Conservation (phyloP, 2,888 invertebrate genomes). For the Lithophane semibrunnea region DNA sequence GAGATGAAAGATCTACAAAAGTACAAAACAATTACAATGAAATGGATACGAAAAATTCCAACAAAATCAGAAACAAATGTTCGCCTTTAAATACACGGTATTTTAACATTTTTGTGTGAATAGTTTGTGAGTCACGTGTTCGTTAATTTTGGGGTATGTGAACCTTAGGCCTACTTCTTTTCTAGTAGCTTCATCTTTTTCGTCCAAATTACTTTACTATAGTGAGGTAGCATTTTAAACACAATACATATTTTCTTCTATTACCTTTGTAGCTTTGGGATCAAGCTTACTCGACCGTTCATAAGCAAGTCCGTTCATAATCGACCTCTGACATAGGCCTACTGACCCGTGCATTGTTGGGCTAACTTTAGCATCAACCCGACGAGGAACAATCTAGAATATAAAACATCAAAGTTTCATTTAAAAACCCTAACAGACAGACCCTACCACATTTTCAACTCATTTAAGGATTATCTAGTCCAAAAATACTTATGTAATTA, state of each 20-base stretch:
- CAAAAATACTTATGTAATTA: conserved; percentile 82
- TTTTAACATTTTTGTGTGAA: conserved; percentile 30
- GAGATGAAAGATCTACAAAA: conserved; percentile 57
- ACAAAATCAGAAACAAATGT: conserved; percentile 63
- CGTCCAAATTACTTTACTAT: not conserved
- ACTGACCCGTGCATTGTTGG: conserved; percentile 48
- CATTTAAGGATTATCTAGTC: conserved; percentile 55
- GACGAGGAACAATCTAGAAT: conserved; percentile 30
- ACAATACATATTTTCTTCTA: not conserved
- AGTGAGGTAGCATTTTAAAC: not conserved
- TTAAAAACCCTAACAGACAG: not conserved
- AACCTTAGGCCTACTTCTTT: not conserved
- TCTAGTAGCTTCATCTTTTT: not conserved
- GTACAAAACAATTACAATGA: conserved; percentile 62
- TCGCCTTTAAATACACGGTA: conserved; percentile 29
- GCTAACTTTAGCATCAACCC: conserved; percentile 51
- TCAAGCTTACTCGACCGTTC: conserved; percentile 33
- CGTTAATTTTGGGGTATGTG: conserved; percentile 10
- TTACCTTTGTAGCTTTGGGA: conserved; percentile 18
- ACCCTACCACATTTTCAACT: conserved; percentile 18
- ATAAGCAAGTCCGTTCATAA: conserved; percentile 27
- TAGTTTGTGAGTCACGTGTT: conserved; percentile 44
- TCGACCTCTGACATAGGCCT: conserved; percentile 53
- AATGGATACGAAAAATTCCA: conserved; percentile 45
- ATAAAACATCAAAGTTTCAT: conserved; percentile 22